These are phyloP conservation scores for Carapus acus DNA, from an alignment of 2,797 vertebrate species.

Conservation along the genomic window DNA sequence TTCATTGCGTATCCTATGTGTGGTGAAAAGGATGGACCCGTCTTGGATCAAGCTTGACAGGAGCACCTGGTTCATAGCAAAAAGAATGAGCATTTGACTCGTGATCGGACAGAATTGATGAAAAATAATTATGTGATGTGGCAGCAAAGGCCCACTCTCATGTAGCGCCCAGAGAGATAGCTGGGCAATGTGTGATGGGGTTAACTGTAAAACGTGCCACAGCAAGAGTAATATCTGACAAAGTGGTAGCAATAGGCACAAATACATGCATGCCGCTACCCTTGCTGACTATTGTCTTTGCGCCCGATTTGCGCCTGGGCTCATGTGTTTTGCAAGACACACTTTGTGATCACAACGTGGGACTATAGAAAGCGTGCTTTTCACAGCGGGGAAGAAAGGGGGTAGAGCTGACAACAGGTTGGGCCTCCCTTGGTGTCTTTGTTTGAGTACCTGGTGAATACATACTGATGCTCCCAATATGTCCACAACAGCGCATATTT, in stretches of 20 bases:
- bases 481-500: constrained; percentile 52
- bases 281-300: constrained; percentile 22
- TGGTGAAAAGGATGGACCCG: constrained; percentile 54
- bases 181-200: constrained; percentile 1
- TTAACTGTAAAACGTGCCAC: constrained; percentile 18
- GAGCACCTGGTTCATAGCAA: constrained; percentile 52
- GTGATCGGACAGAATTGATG: constrained; percentile 76
- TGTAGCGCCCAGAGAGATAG: constrained; percentile 25
- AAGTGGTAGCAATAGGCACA: constrained; percentile 28
- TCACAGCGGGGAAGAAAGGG: constrained; percentile 63
- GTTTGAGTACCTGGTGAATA: constrained; percentile 58
- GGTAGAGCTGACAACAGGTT: constrained; percentile 64
- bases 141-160: constrained; percentile 42
- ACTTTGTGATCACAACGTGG: constrained; percentile 66
- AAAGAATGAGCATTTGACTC: constrained; percentile 68
- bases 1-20: constrained; percentile 45
- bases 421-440: constrained; percentile 65
- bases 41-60: constrained; percentile 61
- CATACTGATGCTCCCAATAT: constrained; percentile 63
- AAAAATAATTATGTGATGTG: constrained; percentile 75
- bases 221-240: constrained; percentile 14
- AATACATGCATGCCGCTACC: constrained; percentile 20
- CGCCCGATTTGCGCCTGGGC: constrained; percentile 36
- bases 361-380: constrained; percentile 64
- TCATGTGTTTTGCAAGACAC: constrained; percentile 63